phyloP scores from a whole-genome alignment of 1,140 invertebrate species.

The Nasonia giraulti region DNA sequence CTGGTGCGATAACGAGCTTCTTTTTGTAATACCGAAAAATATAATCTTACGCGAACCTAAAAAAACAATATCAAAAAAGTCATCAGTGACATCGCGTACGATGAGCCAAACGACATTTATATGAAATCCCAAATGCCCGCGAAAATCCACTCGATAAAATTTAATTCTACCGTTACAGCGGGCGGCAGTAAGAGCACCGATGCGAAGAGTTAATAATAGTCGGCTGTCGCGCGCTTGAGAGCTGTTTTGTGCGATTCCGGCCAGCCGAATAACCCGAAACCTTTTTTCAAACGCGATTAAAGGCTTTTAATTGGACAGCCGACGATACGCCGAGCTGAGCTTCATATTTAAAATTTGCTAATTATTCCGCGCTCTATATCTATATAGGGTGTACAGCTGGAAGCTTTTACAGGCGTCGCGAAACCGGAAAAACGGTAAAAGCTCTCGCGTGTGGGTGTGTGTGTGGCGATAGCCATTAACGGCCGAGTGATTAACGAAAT shows the following conservation, averaged over 20 bases:
- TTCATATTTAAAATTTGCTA: background rate
- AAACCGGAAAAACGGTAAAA: background rate
- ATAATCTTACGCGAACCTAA: too few relatives aligned
- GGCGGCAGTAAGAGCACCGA: background rate
- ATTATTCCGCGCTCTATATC: background rate
- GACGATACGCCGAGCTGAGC: background rate
- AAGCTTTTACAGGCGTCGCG: background rate
- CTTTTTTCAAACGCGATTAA: conserved; percentile 32
- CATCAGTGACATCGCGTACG: background rate
- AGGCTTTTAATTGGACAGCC: conserved; percentile 33
- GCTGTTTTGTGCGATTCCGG: background rate
- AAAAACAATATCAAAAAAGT: too few relatives aligned
- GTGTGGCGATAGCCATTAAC: background rate
- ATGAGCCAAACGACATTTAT: conserved; percentile 5
- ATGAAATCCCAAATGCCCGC: background rate
- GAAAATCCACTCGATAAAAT: conserved; percentile 15
- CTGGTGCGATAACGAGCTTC: too few relatives aligned
- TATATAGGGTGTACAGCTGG: too few relatives aligned
- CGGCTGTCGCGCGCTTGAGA: background rate
- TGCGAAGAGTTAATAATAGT: conserved; percentile 41
- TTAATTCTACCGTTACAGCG: conserved; percentile 12
- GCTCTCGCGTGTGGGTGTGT: background rate
- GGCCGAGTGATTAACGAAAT: background rate
- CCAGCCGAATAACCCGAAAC: background rate
- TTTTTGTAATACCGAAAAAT: too few relatives aligned